Evolutionary conservation across 2,888 invertebrate species (phyloP).

Genomic region (Rotaria socialis): DNA sequence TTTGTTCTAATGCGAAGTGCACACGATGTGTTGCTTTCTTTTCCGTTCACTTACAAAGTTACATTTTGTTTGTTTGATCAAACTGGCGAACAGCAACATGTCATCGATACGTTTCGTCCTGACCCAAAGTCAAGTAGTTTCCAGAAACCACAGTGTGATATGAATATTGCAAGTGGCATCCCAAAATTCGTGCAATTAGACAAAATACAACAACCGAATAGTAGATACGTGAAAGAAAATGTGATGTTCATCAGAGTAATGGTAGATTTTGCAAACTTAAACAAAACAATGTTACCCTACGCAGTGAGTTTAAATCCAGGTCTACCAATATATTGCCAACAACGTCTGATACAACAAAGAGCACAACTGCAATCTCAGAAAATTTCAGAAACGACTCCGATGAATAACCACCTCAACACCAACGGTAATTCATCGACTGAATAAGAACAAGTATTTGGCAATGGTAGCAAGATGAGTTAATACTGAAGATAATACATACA

Average conservation of each 20-base stretch:
- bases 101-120: slow-evolving; percentile 56
- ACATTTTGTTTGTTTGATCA: slow-evolving; percentile 57
- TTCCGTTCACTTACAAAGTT: slow-evolving; percentile 56
- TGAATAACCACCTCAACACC: neutral
- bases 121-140: slow-evolving; percentile 56
- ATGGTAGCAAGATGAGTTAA: too few species aligned
- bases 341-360: neutral
- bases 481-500: too few species aligned
- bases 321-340: neutral
- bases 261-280: neutral
- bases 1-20: slow-evolving; percentile 55
- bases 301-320: neutral
- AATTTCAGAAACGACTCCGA: neutral
- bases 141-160: slow-evolving; percentile 54
- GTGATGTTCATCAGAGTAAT: neutral
- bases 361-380: neutral
- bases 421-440: too few species aligned
- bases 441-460: too few species aligned
- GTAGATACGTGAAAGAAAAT: neutral
- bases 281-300: neutral
- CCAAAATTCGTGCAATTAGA: slow-evolving; percentile 54
- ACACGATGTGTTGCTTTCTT: slow-evolving; percentile 54
- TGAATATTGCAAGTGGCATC: slow-evolving; percentile 59
- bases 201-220: neutral
- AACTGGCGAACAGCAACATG: slow-evolving; percentile 51